These are phyloP conservation scores for Caenorhabditis doughertyi DNA, from an alignment of 2,888 invertebrate species.

Conservation along the genomic window DNA sequence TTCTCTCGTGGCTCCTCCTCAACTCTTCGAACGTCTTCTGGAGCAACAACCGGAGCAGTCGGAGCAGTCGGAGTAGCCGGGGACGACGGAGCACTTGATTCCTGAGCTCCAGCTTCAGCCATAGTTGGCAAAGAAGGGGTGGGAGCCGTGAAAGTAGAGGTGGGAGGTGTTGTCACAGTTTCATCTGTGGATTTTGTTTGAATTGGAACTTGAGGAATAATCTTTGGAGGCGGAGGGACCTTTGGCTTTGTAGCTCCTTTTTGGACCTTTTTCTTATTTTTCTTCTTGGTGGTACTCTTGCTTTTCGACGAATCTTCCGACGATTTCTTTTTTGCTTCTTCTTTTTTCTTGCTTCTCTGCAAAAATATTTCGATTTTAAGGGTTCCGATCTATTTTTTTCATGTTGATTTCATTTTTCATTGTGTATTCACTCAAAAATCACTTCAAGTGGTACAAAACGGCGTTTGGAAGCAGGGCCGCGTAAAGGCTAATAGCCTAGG, in stretches of 20 bases:
- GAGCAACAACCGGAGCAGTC: background rate
- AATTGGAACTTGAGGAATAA: background rate
- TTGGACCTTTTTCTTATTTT: too few species aligned
- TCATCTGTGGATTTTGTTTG: background rate
- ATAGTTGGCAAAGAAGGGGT: too few species aligned
- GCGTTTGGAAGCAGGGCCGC: too few species aligned
- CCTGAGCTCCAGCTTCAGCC: too few species aligned
- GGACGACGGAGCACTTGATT: background rate
- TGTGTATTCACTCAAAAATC: too few species aligned
- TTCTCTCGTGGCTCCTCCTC: conserved; percentile 9
- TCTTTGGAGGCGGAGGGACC: background rate
- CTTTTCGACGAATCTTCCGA: background rate
- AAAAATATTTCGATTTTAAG: too few species aligned
- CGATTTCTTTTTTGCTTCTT: background rate
- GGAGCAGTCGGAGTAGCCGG: background rate
- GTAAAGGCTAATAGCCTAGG: too few species aligned
- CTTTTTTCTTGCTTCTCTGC: background rate
- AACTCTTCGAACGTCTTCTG: background rate
- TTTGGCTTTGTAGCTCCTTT: background rate
- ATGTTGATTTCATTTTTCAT: too few species aligned
- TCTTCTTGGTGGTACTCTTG: too few species aligned
- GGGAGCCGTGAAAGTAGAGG: too few species aligned
- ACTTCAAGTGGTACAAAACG: too few species aligned
- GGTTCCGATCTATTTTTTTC: too few species aligned
- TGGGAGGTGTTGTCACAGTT: background rate